These are phyloP conservation scores for Callyntrura guangdongensis DNA, from an alignment of 2,888 invertebrate species.

Conservation along the genomic window DNA sequence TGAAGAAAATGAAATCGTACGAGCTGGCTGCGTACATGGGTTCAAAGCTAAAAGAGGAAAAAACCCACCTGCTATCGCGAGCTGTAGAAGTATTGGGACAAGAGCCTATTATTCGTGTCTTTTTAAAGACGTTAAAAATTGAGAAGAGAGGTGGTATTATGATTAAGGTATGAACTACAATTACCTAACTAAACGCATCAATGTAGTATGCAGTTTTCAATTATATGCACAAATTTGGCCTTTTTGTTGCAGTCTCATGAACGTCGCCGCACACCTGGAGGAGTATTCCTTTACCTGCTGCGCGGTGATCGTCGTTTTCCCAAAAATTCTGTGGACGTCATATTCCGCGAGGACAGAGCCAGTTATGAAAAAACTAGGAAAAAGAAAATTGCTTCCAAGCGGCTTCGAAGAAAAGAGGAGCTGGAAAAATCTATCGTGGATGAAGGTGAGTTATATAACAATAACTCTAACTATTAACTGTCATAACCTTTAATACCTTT, in stretches of 20 bases:
- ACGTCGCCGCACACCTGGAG: slow-evolving; percentile 86
- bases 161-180: slow-evolving; percentile 84
- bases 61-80: slow-evolving; percentile 84
- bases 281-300: slow-evolving; percentile 86
- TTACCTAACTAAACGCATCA: no score
- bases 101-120: slow-evolving; percentile 85
- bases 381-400: slow-evolving; percentile 52
- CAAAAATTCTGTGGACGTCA: slow-evolving; percentile 76
- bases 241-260: slow-evolving; percentile 85
- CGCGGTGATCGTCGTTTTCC: slow-evolving; percentile 84
- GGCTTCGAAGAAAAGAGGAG: slow-evolving; percentile 47
- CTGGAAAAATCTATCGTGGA: slow-evolving; percentile 9
- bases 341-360: slow-evolving; percentile 81
- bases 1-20: slow-evolving; percentile 72
- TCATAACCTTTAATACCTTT: no score
- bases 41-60: slow-evolving; percentile 80
- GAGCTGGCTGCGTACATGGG: slow-evolving; percentile 81
- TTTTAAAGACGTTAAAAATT: slow-evolving; percentile 86
- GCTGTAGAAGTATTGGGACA: slow-evolving; percentile 85
- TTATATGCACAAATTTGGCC: background rate
- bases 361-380: slow-evolving; percentile 56
- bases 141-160: slow-evolving; percentile 86
- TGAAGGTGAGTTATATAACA: slow-evolving; percentile 30
- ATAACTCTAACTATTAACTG: no score
- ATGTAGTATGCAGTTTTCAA: slow-evolving; percentile 51